Evolutionary conservation across 2,113 vertebrate species (phyloP), one percentile per base, ranked within the genome.

Genomic region (Amphiprion percula): DNA sequence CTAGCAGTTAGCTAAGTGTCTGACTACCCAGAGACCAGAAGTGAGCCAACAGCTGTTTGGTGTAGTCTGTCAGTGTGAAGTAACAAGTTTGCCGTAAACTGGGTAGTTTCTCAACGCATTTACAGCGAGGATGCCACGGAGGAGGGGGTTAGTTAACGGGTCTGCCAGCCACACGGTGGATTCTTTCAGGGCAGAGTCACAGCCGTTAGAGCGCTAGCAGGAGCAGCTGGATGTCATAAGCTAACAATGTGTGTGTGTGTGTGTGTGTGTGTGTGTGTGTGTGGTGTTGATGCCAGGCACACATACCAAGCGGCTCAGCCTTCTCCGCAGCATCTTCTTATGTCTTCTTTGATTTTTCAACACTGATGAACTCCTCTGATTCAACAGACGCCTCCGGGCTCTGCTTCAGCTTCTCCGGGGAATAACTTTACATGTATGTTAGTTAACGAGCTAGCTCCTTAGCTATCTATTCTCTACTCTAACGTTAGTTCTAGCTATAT

Each of bases 271-370:
- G 78, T 16, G 73, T 10, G 58, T 62, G 68, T 17, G 78, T 19
- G 73, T 10, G 11, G 2, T 23, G 55, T 63, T 23, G 47, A 23
- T 82, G 68, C 39, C 61, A 68, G 59, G 12, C 44, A 61, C 87
- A 94, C 95, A 83, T 94, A 95, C 95, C 94, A 93, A 74, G 52
- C 83, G 90, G 71, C 91, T 94, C 16, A 95, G 87, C 69, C 91
- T 87, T 78, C 94, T 94, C 73, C 95, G 92, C 10, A 95, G 84
- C 94, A 95, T 95, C 85, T 87, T 93, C 79, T 60, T 52, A 54
- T 66, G 26, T 89, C 70, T 80, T 86, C 74, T 91, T 74, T 75
- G 64, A 66, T 85, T 64, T 62, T n/a, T 60, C 84, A 74, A 64
- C 41, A 46, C 74, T 53, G 86, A 49, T 68, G 84, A 91, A 91